Conservation (phyloP, 2,113 vertebrate species). For the Macquaria ambigua region DNA sequence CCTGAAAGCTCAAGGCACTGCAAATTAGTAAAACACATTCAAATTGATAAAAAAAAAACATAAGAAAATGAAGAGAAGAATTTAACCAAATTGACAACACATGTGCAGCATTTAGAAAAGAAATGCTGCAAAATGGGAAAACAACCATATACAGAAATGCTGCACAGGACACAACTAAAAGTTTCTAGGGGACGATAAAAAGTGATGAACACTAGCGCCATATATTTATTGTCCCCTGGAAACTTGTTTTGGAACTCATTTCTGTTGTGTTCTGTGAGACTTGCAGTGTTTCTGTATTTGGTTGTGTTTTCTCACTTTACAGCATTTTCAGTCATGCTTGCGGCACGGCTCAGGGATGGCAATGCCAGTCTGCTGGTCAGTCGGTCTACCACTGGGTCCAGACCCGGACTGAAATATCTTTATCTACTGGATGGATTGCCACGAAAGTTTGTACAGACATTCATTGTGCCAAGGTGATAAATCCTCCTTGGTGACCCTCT, state of each 20-base stretch:
- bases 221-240: neutral
- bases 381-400: neutral
- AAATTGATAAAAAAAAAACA: neutral
- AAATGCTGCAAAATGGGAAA: neutral
- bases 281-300: neutral
- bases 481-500: neutral
- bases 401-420: too few relatives aligned
- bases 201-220: neutral
- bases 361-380: neutral
- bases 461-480: neutral
- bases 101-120: neutral
- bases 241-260: neutral
- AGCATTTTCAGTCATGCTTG: neutral
- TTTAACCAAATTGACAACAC: neutral
- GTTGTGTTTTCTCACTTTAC: neutral
- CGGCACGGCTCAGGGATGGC: neutral
- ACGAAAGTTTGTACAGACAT: neutral
- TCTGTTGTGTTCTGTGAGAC: neutral
- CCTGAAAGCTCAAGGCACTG: constrained; percentile 28
- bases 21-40: neutral
- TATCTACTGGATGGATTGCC: too few relatives aligned
- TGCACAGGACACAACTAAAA: neutral
- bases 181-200: neutral
- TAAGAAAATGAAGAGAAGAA: constrained; percentile 5
- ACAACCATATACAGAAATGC: neutral